Evolutionary conservation across 2,888 invertebrate species (phyloP).

Genomic region (Tiliacea citrago): DNA sequence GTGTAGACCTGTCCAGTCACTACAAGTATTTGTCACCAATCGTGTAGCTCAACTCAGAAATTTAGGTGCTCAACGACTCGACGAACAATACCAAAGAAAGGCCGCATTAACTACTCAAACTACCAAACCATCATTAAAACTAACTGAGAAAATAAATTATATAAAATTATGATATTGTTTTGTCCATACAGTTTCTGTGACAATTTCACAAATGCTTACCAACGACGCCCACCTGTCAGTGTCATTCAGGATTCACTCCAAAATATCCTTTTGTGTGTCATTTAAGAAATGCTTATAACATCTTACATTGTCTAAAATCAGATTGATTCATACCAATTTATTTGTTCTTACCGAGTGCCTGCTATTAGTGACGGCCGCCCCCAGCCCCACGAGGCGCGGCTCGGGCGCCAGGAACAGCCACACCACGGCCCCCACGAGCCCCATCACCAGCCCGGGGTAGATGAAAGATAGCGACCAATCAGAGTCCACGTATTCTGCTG

Average conservation of each 20-base stretch:
- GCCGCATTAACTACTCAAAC: too few relatives aligned
- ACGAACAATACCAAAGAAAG: too few relatives aligned
- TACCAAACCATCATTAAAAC: too few relatives aligned
- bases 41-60: too few relatives aligned
- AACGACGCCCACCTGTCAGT: background rate
- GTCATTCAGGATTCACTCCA: background rate
- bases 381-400: slow-evolving; percentile 94
- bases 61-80: too few relatives aligned
- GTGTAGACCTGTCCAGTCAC: too few relatives aligned
- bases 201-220: background rate
- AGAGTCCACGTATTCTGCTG: slow-evolving; percentile 95
- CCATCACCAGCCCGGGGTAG: slow-evolving; percentile 96
- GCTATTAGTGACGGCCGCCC: slow-evolving; percentile 72
- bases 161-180: too few relatives aligned
- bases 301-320: too few relatives aligned
- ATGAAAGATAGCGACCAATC: slow-evolving; percentile 98
- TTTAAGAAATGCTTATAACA: too few relatives aligned
- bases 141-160: too few relatives aligned
- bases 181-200: background rate
- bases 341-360: slow-evolving; percentile 62
- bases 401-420: slow-evolving; percentile 96
- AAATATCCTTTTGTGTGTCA: background rate
- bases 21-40: too few relatives aligned
- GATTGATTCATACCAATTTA: too few relatives aligned
- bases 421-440: slow-evolving; percentile 92